Evolutionary conservation across 2,113 vertebrate genomes (phyloP), one percentile per base, ranked within the genome.

Genomic region (Glaucidium brasilianum): DNA sequence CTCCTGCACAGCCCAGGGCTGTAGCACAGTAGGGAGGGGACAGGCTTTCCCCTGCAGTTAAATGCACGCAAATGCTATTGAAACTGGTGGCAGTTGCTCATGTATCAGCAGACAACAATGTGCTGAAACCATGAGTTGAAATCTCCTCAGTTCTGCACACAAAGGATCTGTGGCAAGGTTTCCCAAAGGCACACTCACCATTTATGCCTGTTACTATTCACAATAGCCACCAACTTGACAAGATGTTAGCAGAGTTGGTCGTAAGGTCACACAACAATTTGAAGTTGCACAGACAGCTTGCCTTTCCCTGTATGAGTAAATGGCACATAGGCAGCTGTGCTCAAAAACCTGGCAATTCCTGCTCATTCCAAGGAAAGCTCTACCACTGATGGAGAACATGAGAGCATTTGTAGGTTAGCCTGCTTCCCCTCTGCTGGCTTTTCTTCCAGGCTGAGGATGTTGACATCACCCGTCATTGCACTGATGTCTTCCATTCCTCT

Each of bases 1-100:
- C 45, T 64, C 22, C 76, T 78, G 14, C 22, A 50, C 29, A 60
- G 53, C 27, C 73, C 20, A 37, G 35, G 11, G 22, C 37, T 45
- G 14, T 17, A 34, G 53, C 21, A 27, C 9, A 60, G 21, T 0
- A 0, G 34, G 5, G 34, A 69, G 14, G 14, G 5, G 39, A 67
- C 37, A 84, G 49, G 11, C 3, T 41, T 92, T 76, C 16, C 26
- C 53, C 50, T 76, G 39, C 30, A 78, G 39, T 41, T 45, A n/a
- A 16, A 22, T 29, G 10, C 18, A 8, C 43, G 20, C n/a, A 75
- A 50, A 56, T 64, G 15, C 11, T 66, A 12, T 35, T 60, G 74
- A 50, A 86, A 73, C 27, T 47, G 10, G 21, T 81, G 30, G 47
- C 32, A 37, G 34, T n/a, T 55, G 26, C 25, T 85, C 45, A 23